Evolutionary conservation across 2,113 vertebrate species (phyloP).

Genomic region (Chaetorhynchus papuensis): DNA sequence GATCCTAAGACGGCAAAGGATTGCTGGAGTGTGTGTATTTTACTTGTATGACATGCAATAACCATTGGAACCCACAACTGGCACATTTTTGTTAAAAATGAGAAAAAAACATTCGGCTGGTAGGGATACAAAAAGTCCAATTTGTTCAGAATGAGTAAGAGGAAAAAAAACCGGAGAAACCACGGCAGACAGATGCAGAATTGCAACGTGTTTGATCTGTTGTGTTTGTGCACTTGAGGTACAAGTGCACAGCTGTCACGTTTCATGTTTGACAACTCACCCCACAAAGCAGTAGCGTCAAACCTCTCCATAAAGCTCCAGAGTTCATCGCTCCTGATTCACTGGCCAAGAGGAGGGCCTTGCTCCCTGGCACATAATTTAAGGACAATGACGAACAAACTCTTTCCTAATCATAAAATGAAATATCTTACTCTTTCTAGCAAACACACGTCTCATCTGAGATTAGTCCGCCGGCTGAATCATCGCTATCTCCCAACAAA

Average conservation of each 20-base stretch:
- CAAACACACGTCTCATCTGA: not conserved
- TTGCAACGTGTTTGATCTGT: not conserved
- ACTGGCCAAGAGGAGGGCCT: not conserved
- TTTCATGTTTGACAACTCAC: not conserved
- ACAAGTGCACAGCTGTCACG: not conserved
- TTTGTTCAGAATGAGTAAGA: not conserved
- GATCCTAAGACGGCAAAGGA: not conserved
- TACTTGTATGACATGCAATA: not conserved
- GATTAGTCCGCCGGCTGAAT: not conserved
- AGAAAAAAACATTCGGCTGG: not conserved
- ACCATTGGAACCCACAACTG: not conserved
- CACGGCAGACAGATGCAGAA: not conserved
- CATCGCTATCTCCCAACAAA: not conserved
- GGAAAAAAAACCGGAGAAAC: fast-evolving
- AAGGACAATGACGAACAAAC: not conserved
- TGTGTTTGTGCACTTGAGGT: not conserved
- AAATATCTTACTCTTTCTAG: not conserved
- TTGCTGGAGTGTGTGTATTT: not conserved
- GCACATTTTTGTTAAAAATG: not conserved
- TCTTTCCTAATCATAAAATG: not conserved
- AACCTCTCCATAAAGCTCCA: not conserved
- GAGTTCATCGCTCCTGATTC: not conserved
- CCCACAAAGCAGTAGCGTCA: not conserved
- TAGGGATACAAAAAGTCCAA: not conserved
- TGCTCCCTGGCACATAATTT: not conserved